phyloP scores from a whole-genome alignment of 2,113 vertebrate genomes.

The Cebus imitator region DNA sequence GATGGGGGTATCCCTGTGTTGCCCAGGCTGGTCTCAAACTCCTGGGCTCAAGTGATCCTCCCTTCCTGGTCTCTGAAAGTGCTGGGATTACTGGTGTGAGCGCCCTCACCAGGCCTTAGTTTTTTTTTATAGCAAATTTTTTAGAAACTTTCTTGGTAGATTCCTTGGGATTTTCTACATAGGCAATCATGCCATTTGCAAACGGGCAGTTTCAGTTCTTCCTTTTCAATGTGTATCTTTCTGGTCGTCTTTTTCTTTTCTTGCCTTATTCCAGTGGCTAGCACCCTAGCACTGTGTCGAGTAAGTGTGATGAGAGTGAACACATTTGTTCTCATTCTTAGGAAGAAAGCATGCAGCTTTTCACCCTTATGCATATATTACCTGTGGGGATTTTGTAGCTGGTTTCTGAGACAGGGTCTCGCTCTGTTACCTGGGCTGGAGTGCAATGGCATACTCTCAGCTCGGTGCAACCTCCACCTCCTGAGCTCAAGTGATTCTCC shows the following conservation, averaged over 20 bases:
- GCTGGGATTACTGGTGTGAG: too few species aligned
- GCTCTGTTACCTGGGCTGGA: neutral
- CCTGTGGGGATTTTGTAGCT: neutral
- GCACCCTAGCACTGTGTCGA: fast-evolving
- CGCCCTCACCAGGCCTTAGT: too few species aligned
- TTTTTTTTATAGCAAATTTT: neutral
- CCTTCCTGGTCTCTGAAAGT: too few species aligned
- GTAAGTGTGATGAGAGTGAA: neutral
- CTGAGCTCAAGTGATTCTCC: neutral
- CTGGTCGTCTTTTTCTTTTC: neutral
- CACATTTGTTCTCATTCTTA: neutral
- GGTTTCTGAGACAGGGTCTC: neutral
- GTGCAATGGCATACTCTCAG: neutral
- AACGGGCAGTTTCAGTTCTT: neutral
- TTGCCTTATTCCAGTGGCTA: neutral
- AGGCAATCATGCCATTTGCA: neutral
- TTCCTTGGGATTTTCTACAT: neutral
- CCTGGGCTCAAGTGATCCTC: too few species aligned
- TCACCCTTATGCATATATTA: neutral
- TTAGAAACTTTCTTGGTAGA: neutral
- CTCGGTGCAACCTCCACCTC: neutral
- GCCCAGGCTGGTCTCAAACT: too few species aligned
- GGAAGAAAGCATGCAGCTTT: neutral
- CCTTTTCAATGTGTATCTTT: neutral
- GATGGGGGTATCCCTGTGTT: too few species aligned